A percentile compares a stretch with the other conserved stretches of the same genome.
Evolutionary conservation across 2,797 vertebrate species (phyloP).

Genomic region (Molossus alvarezi): DNA sequence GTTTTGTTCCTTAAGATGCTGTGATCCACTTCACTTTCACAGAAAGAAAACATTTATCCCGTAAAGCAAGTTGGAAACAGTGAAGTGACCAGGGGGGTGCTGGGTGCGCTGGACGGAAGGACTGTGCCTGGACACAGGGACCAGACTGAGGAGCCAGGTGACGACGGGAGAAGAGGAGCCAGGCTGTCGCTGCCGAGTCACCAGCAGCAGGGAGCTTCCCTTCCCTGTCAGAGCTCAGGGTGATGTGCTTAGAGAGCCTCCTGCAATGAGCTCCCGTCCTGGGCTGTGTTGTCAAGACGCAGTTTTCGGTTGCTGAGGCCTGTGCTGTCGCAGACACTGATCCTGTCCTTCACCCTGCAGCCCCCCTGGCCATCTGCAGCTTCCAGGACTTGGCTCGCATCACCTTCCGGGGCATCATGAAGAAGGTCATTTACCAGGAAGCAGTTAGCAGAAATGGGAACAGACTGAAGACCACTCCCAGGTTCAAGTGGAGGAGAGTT

Average conservation of each 20-base stretch:
- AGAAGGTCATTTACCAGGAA: conserved; percentile 91
- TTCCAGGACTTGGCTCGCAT: conserved; percentile 97
- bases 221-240: too few species aligned
- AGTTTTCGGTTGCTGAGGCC: background rate
- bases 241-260: too few species aligned
- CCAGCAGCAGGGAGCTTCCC: too few species aligned
- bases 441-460: conserved; percentile 82
- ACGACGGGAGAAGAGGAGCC: too few species aligned
- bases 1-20: background rate
- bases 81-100: too few species aligned
- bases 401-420: conserved; percentile 95
- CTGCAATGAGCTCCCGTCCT: background rate
- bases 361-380: conserved; percentile 94
- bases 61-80: too few species aligned
- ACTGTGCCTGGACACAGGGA: too few species aligned
- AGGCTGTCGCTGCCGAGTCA: too few species aligned
- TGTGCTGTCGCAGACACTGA: background rate
- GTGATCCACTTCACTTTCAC: background rate
- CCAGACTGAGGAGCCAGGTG: too few species aligned
- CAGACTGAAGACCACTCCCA: conserved; percentile 90
- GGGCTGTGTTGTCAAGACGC: background rate
- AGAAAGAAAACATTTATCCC: too few species aligned
- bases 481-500: conserved; percentile 95
- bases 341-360: conserved; percentile 85
- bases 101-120: too few species aligned